Conservation (phyloP, 2,888 invertebrate genomes). For the Limnephilus marmoratus region DNA sequence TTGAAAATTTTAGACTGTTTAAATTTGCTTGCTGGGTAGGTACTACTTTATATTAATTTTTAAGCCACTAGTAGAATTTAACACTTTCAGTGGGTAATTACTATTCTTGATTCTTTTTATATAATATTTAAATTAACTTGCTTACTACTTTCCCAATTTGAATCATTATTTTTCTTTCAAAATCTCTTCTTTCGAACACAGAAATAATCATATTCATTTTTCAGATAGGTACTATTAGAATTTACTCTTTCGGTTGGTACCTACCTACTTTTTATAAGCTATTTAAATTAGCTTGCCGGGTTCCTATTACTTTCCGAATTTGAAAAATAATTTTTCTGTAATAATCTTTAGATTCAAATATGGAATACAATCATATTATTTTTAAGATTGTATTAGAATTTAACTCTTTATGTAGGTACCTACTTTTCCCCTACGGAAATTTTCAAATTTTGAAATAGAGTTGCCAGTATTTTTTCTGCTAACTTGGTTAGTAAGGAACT, state of each 20-base stretch:
- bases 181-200: neutral
- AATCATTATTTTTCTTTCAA: neutral
- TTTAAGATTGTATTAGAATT: neutral
- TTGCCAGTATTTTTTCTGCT: neutral
- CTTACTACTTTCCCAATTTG: neutral
- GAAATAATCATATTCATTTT: neutral
- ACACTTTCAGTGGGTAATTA: too few relatives aligned
- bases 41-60: too few relatives aligned
- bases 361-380: neutral
- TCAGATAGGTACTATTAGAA: neutral
- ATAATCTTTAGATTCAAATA: neutral
- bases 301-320: neutral
- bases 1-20: neutral
- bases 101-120: too few relatives aligned
- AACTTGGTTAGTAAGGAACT: neutral
- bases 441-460: neutral
- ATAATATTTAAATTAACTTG: neutral
- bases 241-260: too few relatives aligned
- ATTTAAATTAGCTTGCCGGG: neutral
- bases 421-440: neutral
- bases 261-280: too few relatives aligned
- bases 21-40: neutral
- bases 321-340: neutral
- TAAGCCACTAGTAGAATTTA: too few relatives aligned
- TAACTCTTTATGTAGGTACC: neutral